These are phyloP conservation scores for Lycopodina hypogea DNA, from an alignment of 37 sponge, comb jelly and placozoan species.

Conservation along the genomic window DNA sequence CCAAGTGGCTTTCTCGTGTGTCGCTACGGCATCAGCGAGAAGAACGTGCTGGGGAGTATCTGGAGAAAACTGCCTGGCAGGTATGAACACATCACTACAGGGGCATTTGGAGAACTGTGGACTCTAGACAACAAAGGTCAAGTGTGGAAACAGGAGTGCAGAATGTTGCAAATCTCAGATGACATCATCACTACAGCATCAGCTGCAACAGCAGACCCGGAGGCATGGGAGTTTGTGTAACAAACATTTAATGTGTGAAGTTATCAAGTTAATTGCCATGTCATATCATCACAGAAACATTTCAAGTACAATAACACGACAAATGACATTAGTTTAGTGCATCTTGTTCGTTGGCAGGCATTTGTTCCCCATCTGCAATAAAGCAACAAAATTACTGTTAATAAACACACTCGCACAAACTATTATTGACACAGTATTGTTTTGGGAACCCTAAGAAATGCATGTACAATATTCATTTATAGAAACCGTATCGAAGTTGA, in stretches of 20 bases:
- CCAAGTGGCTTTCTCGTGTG: conserved; percentile 62
- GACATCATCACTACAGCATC: background rate
- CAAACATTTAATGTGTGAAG: background rate
- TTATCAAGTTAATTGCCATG: background rate
- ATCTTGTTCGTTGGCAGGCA: background rate
- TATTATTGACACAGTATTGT: too few relatives aligned
- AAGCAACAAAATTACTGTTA: background rate
- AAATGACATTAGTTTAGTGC: background rate
- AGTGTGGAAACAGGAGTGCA: conserved; percentile 48
- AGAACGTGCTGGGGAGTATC: conserved; percentile 69
- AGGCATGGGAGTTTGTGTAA: conserved; percentile 40
- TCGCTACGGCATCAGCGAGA: conserved; percentile 69
- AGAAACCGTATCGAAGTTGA: too few relatives aligned
- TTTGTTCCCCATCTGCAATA: conserved; percentile 11
- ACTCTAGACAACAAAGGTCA: conserved; percentile 52
- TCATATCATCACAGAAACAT: background rate
- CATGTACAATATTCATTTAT: too few relatives aligned
- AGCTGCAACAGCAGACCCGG: background rate
- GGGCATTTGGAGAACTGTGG: conserved; percentile 71
- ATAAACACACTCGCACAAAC: too few relatives aligned
- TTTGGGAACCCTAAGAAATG: too few relatives aligned
- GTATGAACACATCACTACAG: conserved; percentile 56
- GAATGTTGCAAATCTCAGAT: conserved; percentile 26
- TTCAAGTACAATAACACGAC: background rate
- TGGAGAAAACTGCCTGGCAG: conserved; percentile 82